phyloP scores from a whole-genome alignment of 1,140 invertebrate species.

The Drosophila persimilis region DNA sequence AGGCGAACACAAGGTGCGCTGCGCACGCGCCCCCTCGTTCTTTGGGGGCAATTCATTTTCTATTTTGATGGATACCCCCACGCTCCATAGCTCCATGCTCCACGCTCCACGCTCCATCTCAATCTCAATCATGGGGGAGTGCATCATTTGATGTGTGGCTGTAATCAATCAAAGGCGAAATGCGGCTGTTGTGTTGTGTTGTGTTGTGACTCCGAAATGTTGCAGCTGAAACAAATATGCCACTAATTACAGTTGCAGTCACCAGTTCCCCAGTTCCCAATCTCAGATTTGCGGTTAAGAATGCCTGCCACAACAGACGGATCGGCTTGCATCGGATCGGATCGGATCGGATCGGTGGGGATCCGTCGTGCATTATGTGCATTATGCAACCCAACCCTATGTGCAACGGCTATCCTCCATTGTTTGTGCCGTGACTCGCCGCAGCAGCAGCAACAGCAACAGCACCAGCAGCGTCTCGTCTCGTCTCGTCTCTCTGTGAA shows the following conservation, averaged over 20 bases:
- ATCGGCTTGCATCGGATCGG: constrained; percentile 12
- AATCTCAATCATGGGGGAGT: constrained; percentile 29
- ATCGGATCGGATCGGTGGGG: not conserved
- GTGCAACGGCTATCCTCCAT: constrained; percentile 66
- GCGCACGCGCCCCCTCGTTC: constrained; percentile 70
- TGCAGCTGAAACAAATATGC: constrained; percentile 79
- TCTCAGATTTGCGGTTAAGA: constrained; percentile 56
- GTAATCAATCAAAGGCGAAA: constrained; percentile 69
- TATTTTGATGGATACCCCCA: constrained; percentile 18
- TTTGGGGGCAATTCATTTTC: constrained; percentile 66
- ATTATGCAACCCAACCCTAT: constrained; percentile 75
- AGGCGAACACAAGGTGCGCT: constrained; percentile 40
- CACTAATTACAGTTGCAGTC: constrained; percentile 73
- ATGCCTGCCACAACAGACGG: constrained; percentile 46
- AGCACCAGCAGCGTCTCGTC: no score
- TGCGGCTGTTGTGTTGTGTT: constrained; percentile 66
- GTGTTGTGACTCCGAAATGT: constrained; percentile 57
- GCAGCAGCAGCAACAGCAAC: constrained; percentile 24
- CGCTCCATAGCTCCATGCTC: constrained; percentile 42
- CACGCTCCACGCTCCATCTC: constrained; percentile 65
- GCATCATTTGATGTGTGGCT: constrained; percentile 56
- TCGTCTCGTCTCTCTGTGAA: constrained; percentile 58
- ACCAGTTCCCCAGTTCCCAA: constrained; percentile 12
- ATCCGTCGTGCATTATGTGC: constrained; percentile 60
- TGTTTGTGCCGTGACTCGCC: constrained; percentile 67